Conservation (phyloP, 1,140 invertebrate species). For the Drosophila nigromelanica region DNA sequence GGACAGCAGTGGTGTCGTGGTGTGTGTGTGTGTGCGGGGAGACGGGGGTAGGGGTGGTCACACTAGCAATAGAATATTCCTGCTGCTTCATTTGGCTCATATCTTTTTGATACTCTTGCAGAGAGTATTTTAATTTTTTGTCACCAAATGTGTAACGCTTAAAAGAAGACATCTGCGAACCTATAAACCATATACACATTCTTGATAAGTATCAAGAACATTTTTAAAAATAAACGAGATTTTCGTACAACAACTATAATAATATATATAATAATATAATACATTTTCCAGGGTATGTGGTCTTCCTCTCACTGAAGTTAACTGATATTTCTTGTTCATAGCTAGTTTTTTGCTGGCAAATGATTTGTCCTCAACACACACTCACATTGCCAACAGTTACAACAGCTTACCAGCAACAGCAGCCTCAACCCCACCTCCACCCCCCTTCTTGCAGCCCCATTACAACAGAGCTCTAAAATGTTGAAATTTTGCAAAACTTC, state of each 20-base stretch:
- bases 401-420: constrained; percentile 56
- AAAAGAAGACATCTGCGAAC: too few relatives aligned
- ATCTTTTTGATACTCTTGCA: constrained; percentile 8
- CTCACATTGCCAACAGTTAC: constrained; percentile 19
- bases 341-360: constrained; percentile 56
- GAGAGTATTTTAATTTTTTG: too few relatives aligned
- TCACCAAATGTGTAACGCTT: too few relatives aligned
- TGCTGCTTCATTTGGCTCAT: constrained; percentile 36
- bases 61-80: constrained; percentile 34
- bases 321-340: constrained; percentile 30
- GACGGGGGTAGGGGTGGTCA: neutral
- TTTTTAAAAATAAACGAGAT: too few relatives aligned
- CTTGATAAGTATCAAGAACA: too few relatives aligned
- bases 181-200: too few relatives aligned
- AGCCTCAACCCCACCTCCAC: constrained; percentile 24
- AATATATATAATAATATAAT: too few relatives aligned
- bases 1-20: constrained; percentile 13
- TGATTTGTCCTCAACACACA: constrained; percentile 44
- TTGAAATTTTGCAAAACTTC: constrained; percentile 56
- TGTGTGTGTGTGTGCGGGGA: constrained; percentile 1
- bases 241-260: too few relatives aligned
- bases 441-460: constrained; percentile 14
- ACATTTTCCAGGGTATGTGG: too few relatives aligned
- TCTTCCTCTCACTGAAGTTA: neutral
- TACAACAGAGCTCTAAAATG: constrained; percentile 35